Conservation (phyloP, 30 jellyfish, hydroid and myxozoan species). For the Aurelia sp. region DNA sequence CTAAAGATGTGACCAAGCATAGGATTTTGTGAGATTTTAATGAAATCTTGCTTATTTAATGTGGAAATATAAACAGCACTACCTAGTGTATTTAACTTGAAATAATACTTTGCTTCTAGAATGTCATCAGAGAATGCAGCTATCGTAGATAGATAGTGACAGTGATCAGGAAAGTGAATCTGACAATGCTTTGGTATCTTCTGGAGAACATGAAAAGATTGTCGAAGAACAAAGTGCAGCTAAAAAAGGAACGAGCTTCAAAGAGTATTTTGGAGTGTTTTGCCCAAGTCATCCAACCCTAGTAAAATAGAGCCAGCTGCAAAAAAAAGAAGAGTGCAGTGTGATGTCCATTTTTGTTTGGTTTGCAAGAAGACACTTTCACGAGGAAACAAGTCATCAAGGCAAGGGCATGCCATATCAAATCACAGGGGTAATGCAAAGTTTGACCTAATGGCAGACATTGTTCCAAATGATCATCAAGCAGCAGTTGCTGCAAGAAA, state of each 20-base stretch:
- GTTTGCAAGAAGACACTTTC: slow-evolving; percentile 49
- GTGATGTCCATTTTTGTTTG: not conserved
- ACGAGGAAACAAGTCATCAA: slow-evolving; percentile 31
- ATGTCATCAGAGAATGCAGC: not conserved
- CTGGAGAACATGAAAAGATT: slow-evolving; percentile 9
- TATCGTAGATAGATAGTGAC: not conserved
- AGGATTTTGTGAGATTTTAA: not conserved
- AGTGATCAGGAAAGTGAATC: not conserved
- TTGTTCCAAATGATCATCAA: slow-evolving; percentile 31
- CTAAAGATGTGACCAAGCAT: not conserved
- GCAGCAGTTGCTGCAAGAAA: slow-evolving; percentile 43
- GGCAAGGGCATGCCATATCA: slow-evolving; percentile 31
- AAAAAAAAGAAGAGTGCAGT: not conserved
- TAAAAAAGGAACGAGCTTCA: not conserved
- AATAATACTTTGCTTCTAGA: slow-evolving; percentile 7
- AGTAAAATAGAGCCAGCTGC: slow-evolving; percentile 13
- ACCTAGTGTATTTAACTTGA: slow-evolving; percentile 3
- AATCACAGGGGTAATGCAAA: slow-evolving; percentile 36
- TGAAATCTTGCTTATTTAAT: not conserved
- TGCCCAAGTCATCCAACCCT: not conserved
- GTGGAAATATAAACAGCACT: not conserved
- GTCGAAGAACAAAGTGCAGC: not conserved
- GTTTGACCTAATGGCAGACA: not conserved
- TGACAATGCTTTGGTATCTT: not conserved
- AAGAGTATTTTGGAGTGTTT: slow-evolving; percentile 5